Evolutionary conservation across 2,113 vertebrate species (phyloP).

Genomic region (Sardina pilchardus): DNA sequence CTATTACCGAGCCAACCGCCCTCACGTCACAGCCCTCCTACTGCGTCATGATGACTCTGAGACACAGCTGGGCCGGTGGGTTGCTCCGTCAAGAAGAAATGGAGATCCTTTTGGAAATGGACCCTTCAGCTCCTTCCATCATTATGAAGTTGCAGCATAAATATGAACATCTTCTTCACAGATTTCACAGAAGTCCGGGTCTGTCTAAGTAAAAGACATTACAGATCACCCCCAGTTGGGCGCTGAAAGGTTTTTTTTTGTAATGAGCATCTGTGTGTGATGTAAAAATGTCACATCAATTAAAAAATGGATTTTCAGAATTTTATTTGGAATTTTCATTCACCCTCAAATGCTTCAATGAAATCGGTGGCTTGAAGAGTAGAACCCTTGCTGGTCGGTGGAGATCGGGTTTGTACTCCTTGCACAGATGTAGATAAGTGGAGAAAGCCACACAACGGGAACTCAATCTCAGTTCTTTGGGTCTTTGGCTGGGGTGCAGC

Average conservation of each 20-base stretch:
- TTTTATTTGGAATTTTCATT: neutral
- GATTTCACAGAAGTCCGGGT: neutral
- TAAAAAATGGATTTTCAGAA: neutral
- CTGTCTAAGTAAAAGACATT: neutral
- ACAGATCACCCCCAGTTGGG: neutral
- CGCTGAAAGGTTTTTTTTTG: neutral
- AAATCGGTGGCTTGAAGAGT: neutral
- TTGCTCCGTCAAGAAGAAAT: neutral
- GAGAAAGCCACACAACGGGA: neutral
- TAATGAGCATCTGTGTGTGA: neutral
- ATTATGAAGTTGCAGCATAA: neutral
- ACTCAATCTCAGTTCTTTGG: neutral
- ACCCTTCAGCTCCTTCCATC: neutral
- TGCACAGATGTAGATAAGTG: neutral
- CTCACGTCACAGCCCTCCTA: conserved; percentile 9
- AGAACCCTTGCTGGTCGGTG: neutral
- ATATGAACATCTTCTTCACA: neutral
- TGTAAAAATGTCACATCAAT: neutral
- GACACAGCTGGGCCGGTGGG: neutral
- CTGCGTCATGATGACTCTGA: neutral
- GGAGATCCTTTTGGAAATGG: neutral
- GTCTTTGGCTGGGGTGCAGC: neutral
- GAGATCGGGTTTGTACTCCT: neutral
- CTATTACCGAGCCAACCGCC: neutral
- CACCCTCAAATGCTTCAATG: neutral